Base-by-base conservation (phyloP, 2,888 invertebrate species). In the Pterostichus madidus region DNA sequence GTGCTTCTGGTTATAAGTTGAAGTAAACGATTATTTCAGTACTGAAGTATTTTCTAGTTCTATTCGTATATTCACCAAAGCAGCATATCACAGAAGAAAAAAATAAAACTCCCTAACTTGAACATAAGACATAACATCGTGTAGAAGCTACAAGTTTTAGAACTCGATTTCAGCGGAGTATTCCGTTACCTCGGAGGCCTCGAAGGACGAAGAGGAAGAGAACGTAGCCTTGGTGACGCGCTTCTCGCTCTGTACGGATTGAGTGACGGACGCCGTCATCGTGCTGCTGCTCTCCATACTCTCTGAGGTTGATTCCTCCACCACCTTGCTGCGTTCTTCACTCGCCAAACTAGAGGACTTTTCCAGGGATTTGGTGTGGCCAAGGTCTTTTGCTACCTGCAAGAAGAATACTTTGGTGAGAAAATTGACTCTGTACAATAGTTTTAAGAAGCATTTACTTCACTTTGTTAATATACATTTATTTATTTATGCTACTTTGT, bases 151-250 rank as follows among this genome's bases (percentile, higher is more conserved):
- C 31, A 59, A 7, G 15, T 13, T 71, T 32, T 77, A 83, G 46
- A 77, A 83, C 44, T 88, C 88, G 39, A 86, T 84, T 86, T 89
- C 90, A 7, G 76, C 64, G 17, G 77, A 35, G 85, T 87, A 90
- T 86, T 90, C 90, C 85, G 89, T 76, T 83, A 84, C 83, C 83
- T 84, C 89, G 24, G 87, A 86, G 85, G 90, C 90, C 86, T 90
- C 90, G 86, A 89, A 88, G 77, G 89, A 88, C 84, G 87, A 90
- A 85, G 89, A 89, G 46, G 89, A 89, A 81, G 89, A 88, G 78
- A 88, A 86, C 85, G 87, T 88, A 75, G 88, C 86, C 17, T 86
- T 86, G 83, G 88, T 87, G 87, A 89, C 89, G 88, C 89, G 87
- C 80, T 87, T 86, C 83, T 88, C 88, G 77, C 87, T 87, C 35